A percentile compares a stretch with the other conserved stretches of the same genome.
Conservation (phyloP, 2,113 vertebrate genomes). For the Erythrolamprus reginae region DNA sequence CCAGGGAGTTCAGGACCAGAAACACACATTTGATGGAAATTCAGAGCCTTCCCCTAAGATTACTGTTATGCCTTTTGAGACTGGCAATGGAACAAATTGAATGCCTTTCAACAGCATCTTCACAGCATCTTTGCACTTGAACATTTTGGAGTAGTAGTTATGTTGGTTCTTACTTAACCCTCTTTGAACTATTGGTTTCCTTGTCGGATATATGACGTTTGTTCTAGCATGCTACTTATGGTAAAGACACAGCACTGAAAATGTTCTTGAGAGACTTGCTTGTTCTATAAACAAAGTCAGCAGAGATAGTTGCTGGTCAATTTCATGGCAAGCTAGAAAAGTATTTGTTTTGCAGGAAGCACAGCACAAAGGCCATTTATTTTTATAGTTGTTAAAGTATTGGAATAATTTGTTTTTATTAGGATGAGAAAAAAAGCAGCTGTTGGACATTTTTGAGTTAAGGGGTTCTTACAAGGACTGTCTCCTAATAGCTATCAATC, state of each 20-base stretch:
- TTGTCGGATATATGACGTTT: not conserved
- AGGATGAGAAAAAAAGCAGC: not conserved
- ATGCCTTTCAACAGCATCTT: not conserved
- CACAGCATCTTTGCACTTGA: not conserved
- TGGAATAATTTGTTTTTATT: not conserved
- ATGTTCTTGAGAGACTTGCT: not conserved
- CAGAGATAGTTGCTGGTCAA: not conserved
- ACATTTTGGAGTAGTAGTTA: not conserved
- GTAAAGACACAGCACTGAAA: not conserved
- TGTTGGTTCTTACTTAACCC: not conserved
- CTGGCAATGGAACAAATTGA: not conserved
- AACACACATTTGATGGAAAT: not conserved
- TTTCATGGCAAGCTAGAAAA: not conserved
- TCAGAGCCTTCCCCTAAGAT: not conserved
- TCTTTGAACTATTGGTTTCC: not conserved
- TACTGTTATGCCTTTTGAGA: not conserved
- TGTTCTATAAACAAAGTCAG: not conserved
- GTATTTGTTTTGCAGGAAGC: not conserved
- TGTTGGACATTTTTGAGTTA: not conserved
- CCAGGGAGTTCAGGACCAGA: not conserved
- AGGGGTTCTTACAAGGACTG: not conserved
- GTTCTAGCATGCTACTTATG: not conserved
- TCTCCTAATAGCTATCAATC: not conserved
- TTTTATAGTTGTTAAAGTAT: not conserved
- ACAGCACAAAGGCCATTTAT: not conserved